A percentile compares a stretch with the other conserved stretches of the same genome.
phyloP scores from a whole-genome alignment of 2,888 invertebrate genomes.

The Ariolimax columbianus region DNA sequence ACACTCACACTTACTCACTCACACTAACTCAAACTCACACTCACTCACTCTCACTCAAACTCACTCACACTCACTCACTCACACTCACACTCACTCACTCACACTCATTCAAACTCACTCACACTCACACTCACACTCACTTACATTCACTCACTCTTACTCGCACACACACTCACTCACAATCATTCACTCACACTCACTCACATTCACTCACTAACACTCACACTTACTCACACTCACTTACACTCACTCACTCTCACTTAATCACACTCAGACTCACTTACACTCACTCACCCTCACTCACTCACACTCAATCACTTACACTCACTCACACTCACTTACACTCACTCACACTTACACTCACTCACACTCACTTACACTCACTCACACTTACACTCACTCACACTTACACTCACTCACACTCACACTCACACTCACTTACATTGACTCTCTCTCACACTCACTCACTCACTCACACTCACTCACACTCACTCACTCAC shows the following conservation, averaged over 20 bases:
- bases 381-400: background rate
- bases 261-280: background rate
- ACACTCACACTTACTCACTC: too few relatives aligned
- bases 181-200: background rate
- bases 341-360: background rate
- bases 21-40: too few relatives aligned
- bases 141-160: slow-evolving; percentile 3
- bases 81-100: slow-evolving; percentile 19
- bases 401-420: background rate
- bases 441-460: background rate
- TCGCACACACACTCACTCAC: background rate
- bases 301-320: background rate
- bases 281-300: background rate
- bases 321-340: background rate
- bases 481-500: background rate
- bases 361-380: background rate
- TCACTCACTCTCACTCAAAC: background rate
- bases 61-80: slow-evolving; percentile 2
- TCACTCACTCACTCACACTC: background rate
- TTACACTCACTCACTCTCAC: background rate
- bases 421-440: background rate
- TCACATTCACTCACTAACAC: background rate
- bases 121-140: slow-evolving; percentile 16
- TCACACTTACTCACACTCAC: background rate
- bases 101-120: background rate